Conservation (phyloP, 2,113 vertebrate genomes). For the Semnopithecus entellus region DNA sequence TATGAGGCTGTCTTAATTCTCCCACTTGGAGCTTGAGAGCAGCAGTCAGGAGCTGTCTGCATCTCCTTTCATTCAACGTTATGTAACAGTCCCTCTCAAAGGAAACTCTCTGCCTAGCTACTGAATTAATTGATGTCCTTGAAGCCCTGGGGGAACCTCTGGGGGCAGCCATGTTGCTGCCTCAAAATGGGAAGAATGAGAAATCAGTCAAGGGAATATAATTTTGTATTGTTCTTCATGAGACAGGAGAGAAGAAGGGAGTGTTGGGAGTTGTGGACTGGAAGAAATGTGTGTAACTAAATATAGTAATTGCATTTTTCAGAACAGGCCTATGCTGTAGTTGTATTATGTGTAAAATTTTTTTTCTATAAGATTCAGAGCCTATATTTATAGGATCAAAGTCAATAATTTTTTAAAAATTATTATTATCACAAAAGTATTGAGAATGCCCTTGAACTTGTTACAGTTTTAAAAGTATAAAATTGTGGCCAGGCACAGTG, state of each 20-base stretch:
- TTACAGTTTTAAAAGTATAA: neutral
- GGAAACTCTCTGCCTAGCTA: neutral
- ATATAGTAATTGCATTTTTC: neutral
- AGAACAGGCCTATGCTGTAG: neutral
- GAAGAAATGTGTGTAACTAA: neutral
- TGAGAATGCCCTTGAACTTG: neutral
- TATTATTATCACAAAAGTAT: neutral
- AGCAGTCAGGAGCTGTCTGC: neutral
- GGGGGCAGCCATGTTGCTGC: neutral
- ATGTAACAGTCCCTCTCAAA: neutral
- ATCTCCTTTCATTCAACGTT: neutral
- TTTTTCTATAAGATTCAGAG: neutral
- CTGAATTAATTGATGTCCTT: neutral
- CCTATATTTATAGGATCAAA: neutral
- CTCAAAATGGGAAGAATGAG: neutral
- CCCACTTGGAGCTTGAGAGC: neutral
- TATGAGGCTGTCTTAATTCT: neutral
- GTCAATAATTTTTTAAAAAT: neutral
- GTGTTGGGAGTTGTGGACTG: neutral
- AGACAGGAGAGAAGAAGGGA: neutral
- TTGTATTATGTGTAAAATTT: accelerated
- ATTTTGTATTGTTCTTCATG: neutral
- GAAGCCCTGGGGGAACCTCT: neutral
- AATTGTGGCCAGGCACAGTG: neutral
- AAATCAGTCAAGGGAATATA: neutral